Base-by-base conservation (phyloP, 1,140 invertebrate species). In the Drosophila auraria region DNA sequence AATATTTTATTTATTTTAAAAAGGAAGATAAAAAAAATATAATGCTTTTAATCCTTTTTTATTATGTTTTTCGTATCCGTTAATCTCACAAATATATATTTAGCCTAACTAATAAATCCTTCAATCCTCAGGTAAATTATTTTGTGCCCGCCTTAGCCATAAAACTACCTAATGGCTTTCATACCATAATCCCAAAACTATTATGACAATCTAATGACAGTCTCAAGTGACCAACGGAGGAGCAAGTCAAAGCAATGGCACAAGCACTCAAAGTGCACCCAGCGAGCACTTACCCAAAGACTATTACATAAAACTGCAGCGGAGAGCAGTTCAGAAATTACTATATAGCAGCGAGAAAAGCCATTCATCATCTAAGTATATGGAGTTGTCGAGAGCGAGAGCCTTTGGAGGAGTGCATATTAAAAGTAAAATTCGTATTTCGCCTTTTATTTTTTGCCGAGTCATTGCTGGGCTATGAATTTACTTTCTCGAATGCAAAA, bases 341-440 rank as follows among this genome's bases (percentile, higher is more conserved):
- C 54, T 40, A 57, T 57, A 51, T 49, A 50, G 20, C 53, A 40
- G 36, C 45, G 42, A 59, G 74, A 61, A 69, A 77, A 75, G 62
- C 53, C 74, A 80, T 87, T 76, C 66, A 82, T 87, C 80, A 87
- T 82, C 61, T n/a, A 51, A 62, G 57, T 57, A 64, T 72, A 79
- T 79, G 17, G 53, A 78, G 59, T 59, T 51, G 54, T 45, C 27
- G 65, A 33, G 36, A 71, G 20, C 51, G 62, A 50, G 20, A 58
- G 70, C 54, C 65, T 75, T 69, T 50, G 60, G 33, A 40, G 14
- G 5, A 64, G 42, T 63, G 54, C 54, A 77, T 69, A 68, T 56
- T 70, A 68, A 75, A 82, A 69, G 70, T 38, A 73, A 72, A 73
- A 51, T 73, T 51, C 33, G 36, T 44, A 58, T 51, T 45, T 20